phyloP scores from a whole-genome alignment of 1,140 invertebrate species.

The Eupristina koningsbergeri region DNA sequence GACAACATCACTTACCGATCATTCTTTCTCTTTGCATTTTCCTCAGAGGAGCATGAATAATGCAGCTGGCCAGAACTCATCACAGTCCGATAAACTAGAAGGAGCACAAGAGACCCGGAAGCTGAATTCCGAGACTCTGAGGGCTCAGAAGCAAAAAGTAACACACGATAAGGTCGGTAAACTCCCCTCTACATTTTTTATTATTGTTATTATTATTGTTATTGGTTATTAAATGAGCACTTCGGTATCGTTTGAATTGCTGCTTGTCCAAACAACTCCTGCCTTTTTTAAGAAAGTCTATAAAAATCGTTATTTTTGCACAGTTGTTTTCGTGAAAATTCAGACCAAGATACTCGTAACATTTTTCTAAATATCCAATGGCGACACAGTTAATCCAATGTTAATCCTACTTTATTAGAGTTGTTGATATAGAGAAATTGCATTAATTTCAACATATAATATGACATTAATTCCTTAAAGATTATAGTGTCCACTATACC shows the following conservation, averaged over 20 bases:
- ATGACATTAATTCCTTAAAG: too few relatives aligned
- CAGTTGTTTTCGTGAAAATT: not conserved
- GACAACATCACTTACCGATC: not conserved
- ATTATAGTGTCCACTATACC: too few relatives aligned
- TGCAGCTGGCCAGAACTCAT: conserved; percentile 54
- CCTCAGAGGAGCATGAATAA: conserved; percentile 62
- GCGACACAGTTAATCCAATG: not conserved
- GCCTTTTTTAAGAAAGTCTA: too few relatives aligned
- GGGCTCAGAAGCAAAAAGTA: conserved; percentile 67
- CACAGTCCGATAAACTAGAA: not conserved
- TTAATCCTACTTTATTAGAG: not conserved
- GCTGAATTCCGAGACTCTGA: conserved; percentile 61
- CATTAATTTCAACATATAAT: not conserved
- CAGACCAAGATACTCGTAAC: not conserved
- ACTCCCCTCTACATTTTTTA: not conserved
- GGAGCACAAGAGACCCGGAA: conserved; percentile 59
- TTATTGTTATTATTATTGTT: not conserved
- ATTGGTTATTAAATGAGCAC: too few relatives aligned
- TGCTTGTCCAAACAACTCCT: too few relatives aligned
- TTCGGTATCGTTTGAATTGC: too few relatives aligned
- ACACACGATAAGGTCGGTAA: conserved; percentile 69
- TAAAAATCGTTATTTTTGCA: not conserved
- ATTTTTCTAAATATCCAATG: not conserved
- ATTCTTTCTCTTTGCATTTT: not conserved
- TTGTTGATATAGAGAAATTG: not conserved